A percentile compares a stretch with the other conserved stretches of the same genome.
These are phyloP conservation scores for Tapera naevia DNA, from an alignment of 2,797 vertebrate genomes.

Conservation along the genomic window DNA sequence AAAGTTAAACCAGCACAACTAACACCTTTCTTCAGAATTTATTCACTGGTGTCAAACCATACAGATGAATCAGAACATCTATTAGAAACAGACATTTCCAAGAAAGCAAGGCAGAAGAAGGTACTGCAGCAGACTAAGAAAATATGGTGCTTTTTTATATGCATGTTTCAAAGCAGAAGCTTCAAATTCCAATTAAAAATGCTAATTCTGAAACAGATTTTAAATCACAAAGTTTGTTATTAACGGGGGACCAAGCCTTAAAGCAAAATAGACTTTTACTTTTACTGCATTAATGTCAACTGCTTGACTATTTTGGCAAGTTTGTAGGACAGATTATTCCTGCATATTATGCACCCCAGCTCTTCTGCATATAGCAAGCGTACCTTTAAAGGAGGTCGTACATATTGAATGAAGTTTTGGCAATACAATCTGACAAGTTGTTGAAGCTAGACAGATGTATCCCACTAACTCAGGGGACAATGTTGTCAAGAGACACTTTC, in stretches of 20 bases:
- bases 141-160: neutral
- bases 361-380: neutral
- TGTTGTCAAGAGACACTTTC: constrained; percentile 49
- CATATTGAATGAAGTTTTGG: constrained; percentile 48
- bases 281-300: constrained; percentile 19
- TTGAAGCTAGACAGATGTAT: constrained; percentile 65
- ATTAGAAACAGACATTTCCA: neutral
- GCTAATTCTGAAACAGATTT: neutral
- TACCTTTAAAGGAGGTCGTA: constrained; percentile 14
- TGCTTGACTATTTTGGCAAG: constrained; percentile 26
- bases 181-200: constrained; percentile 11
- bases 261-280: constrained; percentile 25
- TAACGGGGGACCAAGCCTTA: neutral
- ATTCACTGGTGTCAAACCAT: neutral
- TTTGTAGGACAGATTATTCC: constrained; percentile 16
- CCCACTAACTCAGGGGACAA: constrained; percentile 56
- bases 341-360: neutral
- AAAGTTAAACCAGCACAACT: neutral
- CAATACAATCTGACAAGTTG: constrained; percentile 53
- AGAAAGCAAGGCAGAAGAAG: neutral
- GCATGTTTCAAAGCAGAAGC: neutral
- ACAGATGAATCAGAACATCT: neutral
- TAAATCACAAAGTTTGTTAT: neutral
- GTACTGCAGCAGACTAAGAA: neutral
- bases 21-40: neutral